Percentiles rank a stretch among this genome's conserved stretches.
Conservation (phyloP, 2,888 invertebrate genomes). For the Balanococcus diminutus region DNA sequence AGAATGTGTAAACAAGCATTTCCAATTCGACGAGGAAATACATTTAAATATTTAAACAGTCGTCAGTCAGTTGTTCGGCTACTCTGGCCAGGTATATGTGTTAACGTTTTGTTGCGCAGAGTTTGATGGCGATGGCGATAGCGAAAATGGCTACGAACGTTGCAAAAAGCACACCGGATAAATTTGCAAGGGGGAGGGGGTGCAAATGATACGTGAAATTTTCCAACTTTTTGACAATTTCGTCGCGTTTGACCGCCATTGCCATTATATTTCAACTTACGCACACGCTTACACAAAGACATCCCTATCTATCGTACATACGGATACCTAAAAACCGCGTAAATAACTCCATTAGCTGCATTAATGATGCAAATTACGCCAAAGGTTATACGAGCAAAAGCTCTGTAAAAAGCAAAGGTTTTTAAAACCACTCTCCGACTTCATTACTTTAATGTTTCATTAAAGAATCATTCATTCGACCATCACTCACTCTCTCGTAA, state of each 20-base stretch:
- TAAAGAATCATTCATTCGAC: neutral
- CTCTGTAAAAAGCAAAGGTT: neutral
- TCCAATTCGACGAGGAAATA: slow-evolving; percentile 22
- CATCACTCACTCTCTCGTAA: too few relatives aligned
- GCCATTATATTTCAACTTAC: neutral
- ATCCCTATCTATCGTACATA: neutral
- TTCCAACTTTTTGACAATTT: slow-evolving; percentile 29
- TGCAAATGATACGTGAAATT: neutral
- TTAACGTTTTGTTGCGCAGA: neutral
- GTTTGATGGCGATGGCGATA: neutral
- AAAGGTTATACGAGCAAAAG: neutral
- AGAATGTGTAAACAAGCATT: slow-evolving; percentile 28
- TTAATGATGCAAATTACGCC: slow-evolving; percentile 27
- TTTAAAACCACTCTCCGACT: slow-evolving; percentile 28
- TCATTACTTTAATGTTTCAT: slow-evolving; percentile 27
- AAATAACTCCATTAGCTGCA: slow-evolving; percentile 31
- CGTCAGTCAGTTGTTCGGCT: slow-evolving; percentile 7
- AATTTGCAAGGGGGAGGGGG: too few relatives aligned
- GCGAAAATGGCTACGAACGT: neutral
- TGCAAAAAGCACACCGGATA: neutral
- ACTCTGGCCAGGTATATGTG: neutral
- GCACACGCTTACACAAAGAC: neutral
- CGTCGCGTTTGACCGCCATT: neutral
- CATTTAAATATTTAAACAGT: slow-evolving; percentile 31
- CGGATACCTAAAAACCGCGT: neutral